These are phyloP conservation scores for Xyrichtys novacula DNA, from an alignment of 2,797 vertebrate genomes.

Conservation along the genomic window DNA sequence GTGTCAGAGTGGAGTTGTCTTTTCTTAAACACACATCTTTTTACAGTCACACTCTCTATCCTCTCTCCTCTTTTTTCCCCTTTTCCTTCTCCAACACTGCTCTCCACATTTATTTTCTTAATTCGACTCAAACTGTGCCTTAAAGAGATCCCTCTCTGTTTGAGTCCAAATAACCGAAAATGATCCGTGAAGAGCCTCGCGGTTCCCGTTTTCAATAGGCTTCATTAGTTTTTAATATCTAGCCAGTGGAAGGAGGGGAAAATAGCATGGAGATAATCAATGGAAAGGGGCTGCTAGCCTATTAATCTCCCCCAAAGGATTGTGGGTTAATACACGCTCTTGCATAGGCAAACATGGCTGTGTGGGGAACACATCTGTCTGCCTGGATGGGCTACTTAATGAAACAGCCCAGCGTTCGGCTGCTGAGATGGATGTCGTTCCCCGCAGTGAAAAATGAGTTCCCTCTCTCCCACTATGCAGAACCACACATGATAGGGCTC, in stretches of 20 bases:
- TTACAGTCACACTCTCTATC: constrained; percentile 68
- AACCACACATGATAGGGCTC: constrained; percentile 75
- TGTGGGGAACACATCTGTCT: constrained; percentile 84
- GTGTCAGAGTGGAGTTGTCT: constrained; percentile 79
- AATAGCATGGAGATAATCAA: constrained; percentile 88
- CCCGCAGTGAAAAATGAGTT: constrained; percentile 82
- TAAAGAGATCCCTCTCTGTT: constrained; percentile 86
- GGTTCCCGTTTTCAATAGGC: constrained; percentile 82
- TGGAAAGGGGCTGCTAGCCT: constrained; percentile 84
- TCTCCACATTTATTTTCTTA: constrained; percentile 87
- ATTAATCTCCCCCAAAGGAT: constrained; percentile 88
- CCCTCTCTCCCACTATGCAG: constrained; percentile 68
- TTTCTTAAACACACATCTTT: constrained; percentile 83
- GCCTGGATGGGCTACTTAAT: constrained; percentile 89
- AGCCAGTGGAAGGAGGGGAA: constrained; percentile 77
- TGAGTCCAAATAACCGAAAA: constrained; percentile 88
- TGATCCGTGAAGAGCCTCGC: constrained; percentile 85
- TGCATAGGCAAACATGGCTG: constrained; percentile 85
- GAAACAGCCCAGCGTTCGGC: constrained; percentile 83
- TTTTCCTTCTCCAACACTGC: constrained; percentile 63
- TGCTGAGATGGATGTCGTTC: constrained; percentile 82
- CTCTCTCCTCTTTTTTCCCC: constrained; percentile 24
- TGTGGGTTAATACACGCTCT: constrained; percentile 85
- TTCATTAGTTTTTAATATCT: constrained; percentile 90
- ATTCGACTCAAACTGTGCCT: constrained; percentile 86